Base-by-base conservation (phyloP, 2,888 invertebrate genomes). In the Acanthosepion pharaonis region DNA sequence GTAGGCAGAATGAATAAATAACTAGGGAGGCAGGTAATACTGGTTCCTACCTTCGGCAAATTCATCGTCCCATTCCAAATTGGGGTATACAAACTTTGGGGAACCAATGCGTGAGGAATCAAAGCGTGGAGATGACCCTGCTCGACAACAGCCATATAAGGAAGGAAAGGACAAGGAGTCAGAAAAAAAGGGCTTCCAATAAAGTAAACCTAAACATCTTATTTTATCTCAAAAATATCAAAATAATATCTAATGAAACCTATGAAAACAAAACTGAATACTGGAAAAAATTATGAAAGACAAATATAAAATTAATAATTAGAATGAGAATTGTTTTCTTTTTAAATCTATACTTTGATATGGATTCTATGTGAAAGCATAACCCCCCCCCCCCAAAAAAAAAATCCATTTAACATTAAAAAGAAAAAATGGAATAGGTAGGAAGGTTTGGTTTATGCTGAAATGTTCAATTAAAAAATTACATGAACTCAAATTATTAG, bases 21-120 rank as follows among this genome's bases (percentile, higher is more conserved):
- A 93, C 91, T 59, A 59, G 94, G 94, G 78, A 93, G 93, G 91
- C 91, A 94, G 94, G 94, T 64, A 49, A 91, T 93, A 78, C 59
- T 51, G 92, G 91, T 49, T 94, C 95, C 95, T 95, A 95, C 95
- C 96, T 95, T 96, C 96, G 95, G 95, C 95, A 96, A 97, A 97
- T 95, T 97, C 97, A 96, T 97, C 97, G 94, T 97, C 97, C 97
- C 97, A 97, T 95, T 97, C 97, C 96, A 97, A 96, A 95, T 97
- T 96, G 93, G 96, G 96, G 94, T 96, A 96, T 91, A 96, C 95
- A 96, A 97, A 97, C 94, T 95, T 96, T 55, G 96, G 96, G 53
- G 96, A 96, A 55, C 96, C 96, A 94, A 96, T 95, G 94, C 96
- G 96, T 93, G 95, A 95, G 53, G 95, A 95, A 92, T 94, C 95